A percentile compares a stretch with the other conserved stretches of the same genome.
Conservation (phyloP, 2,888 invertebrate genomes). For the Pseudococcus longispinus region DNA sequence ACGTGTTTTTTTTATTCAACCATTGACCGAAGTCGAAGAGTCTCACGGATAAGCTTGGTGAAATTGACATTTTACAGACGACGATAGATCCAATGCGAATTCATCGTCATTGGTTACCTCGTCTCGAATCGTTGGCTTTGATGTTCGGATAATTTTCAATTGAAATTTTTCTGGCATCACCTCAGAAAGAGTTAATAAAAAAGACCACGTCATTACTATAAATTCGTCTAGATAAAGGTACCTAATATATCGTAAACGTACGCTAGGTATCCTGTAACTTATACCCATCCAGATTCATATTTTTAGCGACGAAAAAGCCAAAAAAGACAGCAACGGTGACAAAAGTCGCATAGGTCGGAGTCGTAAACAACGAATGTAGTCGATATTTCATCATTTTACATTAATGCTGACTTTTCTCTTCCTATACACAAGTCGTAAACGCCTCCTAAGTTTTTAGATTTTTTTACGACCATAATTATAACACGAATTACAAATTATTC, state of each 20-base stretch:
- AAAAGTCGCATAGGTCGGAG: constrained; percentile 1
- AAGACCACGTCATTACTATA: neutral
- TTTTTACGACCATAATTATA: constrained; percentile 43
- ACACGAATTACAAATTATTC: constrained; percentile 43
- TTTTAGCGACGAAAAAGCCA: constrained; percentile 1
- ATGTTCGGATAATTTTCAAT: constrained; percentile 5
- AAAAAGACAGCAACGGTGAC: constrained; percentile 14
- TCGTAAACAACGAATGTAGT: constrained; percentile 54
- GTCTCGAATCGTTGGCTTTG: neutral
- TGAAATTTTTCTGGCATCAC: neutral
- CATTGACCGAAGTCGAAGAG: no score
- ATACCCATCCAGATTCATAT: neutral
- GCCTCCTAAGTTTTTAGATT: constrained; percentile 17
- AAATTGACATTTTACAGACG: neutral
- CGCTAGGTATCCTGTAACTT: neutral
- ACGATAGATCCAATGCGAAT: neutral
- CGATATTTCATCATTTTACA: constrained; percentile 56
- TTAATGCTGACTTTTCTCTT: constrained; percentile 42
- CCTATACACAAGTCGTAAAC: constrained; percentile 41
- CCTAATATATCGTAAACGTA: constrained; percentile 29
- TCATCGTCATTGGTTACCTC: neutral
- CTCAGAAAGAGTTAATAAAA: constrained; percentile 7
- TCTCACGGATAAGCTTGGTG: neutral
- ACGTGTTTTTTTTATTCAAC: neutral
- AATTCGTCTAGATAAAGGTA: neutral